These are phyloP conservation scores for Meganola albula DNA, from an alignment of 2,888 invertebrate species.

Conservation along the genomic window DNA sequence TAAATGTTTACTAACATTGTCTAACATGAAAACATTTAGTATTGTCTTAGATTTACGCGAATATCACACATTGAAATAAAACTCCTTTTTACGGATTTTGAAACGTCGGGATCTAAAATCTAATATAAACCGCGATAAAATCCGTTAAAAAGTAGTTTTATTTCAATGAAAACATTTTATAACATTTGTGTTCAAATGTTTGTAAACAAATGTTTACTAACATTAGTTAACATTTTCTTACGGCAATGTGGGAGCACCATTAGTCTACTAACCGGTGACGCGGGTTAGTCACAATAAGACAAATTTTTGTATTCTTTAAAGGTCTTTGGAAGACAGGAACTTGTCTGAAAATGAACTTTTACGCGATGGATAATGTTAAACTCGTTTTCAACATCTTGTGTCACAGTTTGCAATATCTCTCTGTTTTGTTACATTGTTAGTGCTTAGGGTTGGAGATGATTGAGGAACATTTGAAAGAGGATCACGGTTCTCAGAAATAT, in stretches of 20 bases:
- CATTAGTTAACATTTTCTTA: slow-evolving; percentile 15
- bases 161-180: slow-evolving; percentile 6
- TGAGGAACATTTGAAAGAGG: slow-evolving; percentile 6
- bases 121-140: background rate
- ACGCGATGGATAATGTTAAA: slow-evolving; percentile 4
- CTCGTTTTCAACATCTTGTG: slow-evolving; percentile 7
- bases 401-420: slow-evolving; percentile 7
- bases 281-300: slow-evolving; percentile 4
- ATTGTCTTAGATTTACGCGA: background rate
- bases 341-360: slow-evolving; percentile 5
- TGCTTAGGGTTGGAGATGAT: slow-evolving; percentile 7
- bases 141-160: background rate
- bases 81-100: background rate
- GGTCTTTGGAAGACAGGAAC: slow-evolving; percentile 5
- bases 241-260: slow-evolving; percentile 14
- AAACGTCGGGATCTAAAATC: background rate
- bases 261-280: slow-evolving; percentile 7
- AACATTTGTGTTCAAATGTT: slow-evolving; percentile 15
- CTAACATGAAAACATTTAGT: slow-evolving; percentile 4
- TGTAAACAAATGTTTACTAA: slow-evolving; percentile 18
- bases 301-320: slow-evolving; percentile 5
- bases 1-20: slow-evolving; percentile 13
- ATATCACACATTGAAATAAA: background rate
- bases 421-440: slow-evolving; percentile 7
- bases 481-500: slow-evolving; percentile 7